These are phyloP conservation scores for Prorops nasuta DNA, from an alignment of 1,140 invertebrate species.

Conservation along the genomic window DNA sequence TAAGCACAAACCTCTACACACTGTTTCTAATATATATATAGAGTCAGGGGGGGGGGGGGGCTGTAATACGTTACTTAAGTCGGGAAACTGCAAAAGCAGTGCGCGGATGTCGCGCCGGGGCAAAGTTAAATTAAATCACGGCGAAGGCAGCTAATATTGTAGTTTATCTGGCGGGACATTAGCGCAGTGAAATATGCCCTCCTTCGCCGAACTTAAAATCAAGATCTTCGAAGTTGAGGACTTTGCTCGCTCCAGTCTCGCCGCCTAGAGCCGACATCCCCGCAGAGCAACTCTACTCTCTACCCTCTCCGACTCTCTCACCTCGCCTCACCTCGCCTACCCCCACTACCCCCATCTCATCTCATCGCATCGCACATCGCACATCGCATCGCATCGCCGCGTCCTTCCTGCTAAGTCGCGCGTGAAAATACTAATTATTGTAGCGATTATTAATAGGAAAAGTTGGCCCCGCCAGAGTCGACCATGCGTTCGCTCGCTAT, in stretches of 20 bases:
- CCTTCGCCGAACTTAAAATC: slow-evolving; percentile 55
- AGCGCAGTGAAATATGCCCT: slow-evolving; percentile 54
- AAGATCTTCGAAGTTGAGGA: slow-evolving; percentile 52
- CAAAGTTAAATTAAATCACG: slow-evolving; percentile 58
- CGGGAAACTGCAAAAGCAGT: slow-evolving; percentile 27
- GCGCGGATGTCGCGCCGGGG: slow-evolving; percentile 50
- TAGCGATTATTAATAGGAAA: slow-evolving; percentile 58
- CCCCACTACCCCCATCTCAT: background rate
- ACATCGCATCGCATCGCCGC: slow-evolving; percentile 15
- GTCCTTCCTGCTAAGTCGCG: slow-evolving; percentile 54
- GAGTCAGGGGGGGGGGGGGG: background rate
- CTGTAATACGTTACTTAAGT: background rate
- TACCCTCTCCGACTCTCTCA: slow-evolving; percentile 5
- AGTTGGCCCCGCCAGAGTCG: slow-evolving; percentile 32
- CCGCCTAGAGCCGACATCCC: background rate
- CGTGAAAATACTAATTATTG: slow-evolving; percentile 59
- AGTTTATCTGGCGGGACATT: slow-evolving; percentile 56
- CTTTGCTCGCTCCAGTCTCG: slow-evolving; percentile 28
- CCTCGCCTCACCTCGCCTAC: background rate
- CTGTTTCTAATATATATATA: slow-evolving; percentile 20
- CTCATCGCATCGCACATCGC: too few relatives aligned
- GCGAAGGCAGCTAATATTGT: slow-evolving; percentile 54
- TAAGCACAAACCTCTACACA: too few relatives aligned
- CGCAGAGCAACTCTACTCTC: background rate
- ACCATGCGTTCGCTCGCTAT: slow-evolving; percentile 29